Evolutionary conservation across 2,888 invertebrate species (phyloP), one percentile per base, ranked within the genome.

Genomic region (Leucophenga montana): DNA sequence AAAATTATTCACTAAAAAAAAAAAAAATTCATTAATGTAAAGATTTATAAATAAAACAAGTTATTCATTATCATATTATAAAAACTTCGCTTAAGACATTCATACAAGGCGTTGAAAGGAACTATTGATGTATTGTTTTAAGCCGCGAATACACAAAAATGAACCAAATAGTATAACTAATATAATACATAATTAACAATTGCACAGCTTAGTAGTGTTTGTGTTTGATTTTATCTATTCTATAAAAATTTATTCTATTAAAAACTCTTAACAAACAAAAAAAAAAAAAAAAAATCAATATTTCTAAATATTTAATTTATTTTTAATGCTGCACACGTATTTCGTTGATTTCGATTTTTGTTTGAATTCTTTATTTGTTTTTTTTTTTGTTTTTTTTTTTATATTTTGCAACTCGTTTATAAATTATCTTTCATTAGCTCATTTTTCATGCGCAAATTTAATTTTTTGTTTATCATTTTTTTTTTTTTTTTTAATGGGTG

Each of bases 311-410:
- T 33, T 14, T 33, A 14, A n/a, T 14, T 18, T 59, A 59, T 33
- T 33, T 59, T 59, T 59, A 33, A 59, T 56, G 27, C 27, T 56
- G 22, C 20, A 39, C 39, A 56, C 56, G 56, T 56, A 14, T 8
- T 64, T 64, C 62, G 62, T 64, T 46, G 48, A 64, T 64, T 64
- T 48, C 20, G 48, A 22, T 22, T 46, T 46, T 61, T 57, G 14
- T 67, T 69, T 27, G 20, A 39, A 66, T 59, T 68, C 66, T 69
- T 73, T 44, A 64, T 61, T 67, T 72, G 73, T 67, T 71, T 66
- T 68, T 70, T 78, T 71, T 48, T 61, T 73, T 70, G 71, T 69
- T 69, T 70, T 57, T 68, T 56, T 20, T 64, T 72, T 20, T 14
- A 3, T 48, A 9, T 50, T 48, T 64, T 64, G 14, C 39, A 39